Percentiles rank a stretch among this genome's conserved stretches.
phyloP scores from a whole-genome alignment of 2,113 vertebrate species.

The Uria lomvia region DNA sequence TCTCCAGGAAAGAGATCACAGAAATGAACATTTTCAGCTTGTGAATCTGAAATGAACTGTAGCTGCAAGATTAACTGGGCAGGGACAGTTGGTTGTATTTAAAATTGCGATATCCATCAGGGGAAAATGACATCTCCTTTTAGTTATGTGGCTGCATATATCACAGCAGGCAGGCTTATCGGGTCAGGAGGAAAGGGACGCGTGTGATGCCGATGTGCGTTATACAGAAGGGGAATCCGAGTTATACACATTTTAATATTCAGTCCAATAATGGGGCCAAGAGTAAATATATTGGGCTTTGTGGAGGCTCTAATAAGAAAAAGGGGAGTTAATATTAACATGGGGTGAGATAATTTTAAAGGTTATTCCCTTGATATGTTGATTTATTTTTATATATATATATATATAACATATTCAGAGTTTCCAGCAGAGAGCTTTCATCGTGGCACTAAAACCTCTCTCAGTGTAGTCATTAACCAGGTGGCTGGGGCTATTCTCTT shows the following conservation, averaged over 20 bases:
- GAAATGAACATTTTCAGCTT: background rate
- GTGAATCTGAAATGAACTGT: background rate
- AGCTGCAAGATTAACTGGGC: background rate
- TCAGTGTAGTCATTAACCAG: background rate
- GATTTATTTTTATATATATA: background rate
- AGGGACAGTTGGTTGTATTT: background rate
- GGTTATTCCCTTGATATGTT: background rate
- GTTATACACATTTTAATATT: background rate
- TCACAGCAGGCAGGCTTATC: background rate
- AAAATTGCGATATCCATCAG: background rate
- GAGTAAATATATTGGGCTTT: background rate
- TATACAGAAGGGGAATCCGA: background rate
- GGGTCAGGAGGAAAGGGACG: background rate
- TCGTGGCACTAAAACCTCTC: fast-evolving
- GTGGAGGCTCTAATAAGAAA: background rate
- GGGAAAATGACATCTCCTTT: background rate
- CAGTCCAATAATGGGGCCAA: background rate
- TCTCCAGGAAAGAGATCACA: background rate
- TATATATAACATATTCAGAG: background rate
- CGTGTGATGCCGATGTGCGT: background rate
- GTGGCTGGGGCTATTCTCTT: background rate
- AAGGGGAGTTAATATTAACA: background rate
- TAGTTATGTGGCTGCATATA: background rate
- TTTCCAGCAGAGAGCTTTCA: background rate
- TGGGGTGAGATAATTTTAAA: background rate